A percentile compares a stretch with the other conserved stretches of the same genome.
Evolutionary conservation across 2,888 invertebrate species (phyloP).

Genomic region (Glomeris marginata): DNA sequence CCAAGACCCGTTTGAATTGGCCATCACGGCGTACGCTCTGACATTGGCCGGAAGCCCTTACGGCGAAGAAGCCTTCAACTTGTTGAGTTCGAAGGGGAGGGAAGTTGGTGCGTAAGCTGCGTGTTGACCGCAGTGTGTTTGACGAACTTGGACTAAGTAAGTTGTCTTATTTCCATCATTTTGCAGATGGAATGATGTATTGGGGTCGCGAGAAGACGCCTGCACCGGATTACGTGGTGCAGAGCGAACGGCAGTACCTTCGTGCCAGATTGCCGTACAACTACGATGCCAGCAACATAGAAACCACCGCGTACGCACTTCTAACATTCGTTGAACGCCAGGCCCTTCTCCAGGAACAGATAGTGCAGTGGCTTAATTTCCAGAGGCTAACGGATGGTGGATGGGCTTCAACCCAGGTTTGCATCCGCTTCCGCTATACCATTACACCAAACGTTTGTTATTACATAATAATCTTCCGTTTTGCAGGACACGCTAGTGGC

Average conservation of each 20-base stretch:
- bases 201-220: conserved; percentile 71
- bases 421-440: too few species aligned
- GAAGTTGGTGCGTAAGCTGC: conserved; percentile 40
- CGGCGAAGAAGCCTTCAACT: conserved; percentile 63
- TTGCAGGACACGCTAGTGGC: conserved; percentile 73
- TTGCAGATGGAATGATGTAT: conserved; percentile 57
- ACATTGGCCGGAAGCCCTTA: conserved; percentile 67
- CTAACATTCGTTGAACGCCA: conserved; percentile 74
- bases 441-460: too few species aligned
- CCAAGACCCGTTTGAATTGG: conserved; percentile 66
- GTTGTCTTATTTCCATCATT: neutral
- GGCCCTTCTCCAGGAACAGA: conserved; percentile 63
- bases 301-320: conserved; percentile 81
- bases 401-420: conserved; percentile 66
- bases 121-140: too few species aligned
- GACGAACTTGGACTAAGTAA: neutral
- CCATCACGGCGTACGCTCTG: conserved; percentile 78
- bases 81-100: conserved; percentile 48
- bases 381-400: conserved; percentile 74
- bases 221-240: conserved; percentile 64
- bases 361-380: conserved; percentile 80
- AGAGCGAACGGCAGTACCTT: conserved; percentile 81
- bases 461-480: too few species aligned
- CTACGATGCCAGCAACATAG: conserved; percentile 80
- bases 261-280: conserved; percentile 73